Base-by-base conservation (phyloP, 1,140 invertebrate genomes). In the Drosophila tsacasi region DNA sequence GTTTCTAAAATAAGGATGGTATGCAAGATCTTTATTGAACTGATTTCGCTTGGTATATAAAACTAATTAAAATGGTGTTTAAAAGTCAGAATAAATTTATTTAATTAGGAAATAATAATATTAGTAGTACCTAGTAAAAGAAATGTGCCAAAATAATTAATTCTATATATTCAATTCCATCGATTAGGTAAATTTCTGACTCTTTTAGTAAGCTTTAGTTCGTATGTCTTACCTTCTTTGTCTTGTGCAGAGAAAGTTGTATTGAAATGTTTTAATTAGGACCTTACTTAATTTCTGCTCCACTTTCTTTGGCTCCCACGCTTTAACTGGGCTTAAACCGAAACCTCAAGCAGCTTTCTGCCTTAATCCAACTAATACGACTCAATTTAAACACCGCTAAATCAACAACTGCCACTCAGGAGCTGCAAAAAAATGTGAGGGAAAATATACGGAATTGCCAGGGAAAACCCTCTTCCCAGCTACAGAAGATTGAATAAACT, bases 311-410 rank as follows among this genome's bases (percentile, higher is more conserved):
- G n/a, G 25, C 7, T 46, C 0, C 17, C n/a, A 35, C 4, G 12
- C 63, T 13, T 50, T 68, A 69, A 65, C n/a, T 54, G 17, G 23
- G 9, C 8, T 23, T 49, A 50, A 35, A 30, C 37, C 42, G 58
- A 75, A 78, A 71, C 79, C 82, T 46, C 82, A 90, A 85, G 86
- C 47, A 39, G 74, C 60, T 79, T 67, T 69, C 35, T 4, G 49
- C 50, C 78, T 81, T 91, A 91, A 91, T 91, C 81, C 83, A 76
- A 84, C 83, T 91, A 91, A 91, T 79, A 79, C 75, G 80, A 73
- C 79, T 85, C 83, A 92, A 92, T 91, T 92, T 92, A 90, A 90
- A 90, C 91, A 90, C 90, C 89, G 80, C 90, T 91, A 92, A 92
- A 92, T 91, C 89, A 92, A 92, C 90, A 92, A 91, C 85, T 86